phyloP scores from a whole-genome alignment of 1,140 invertebrate genomes.

The Campoletis sonorensis region DNA sequence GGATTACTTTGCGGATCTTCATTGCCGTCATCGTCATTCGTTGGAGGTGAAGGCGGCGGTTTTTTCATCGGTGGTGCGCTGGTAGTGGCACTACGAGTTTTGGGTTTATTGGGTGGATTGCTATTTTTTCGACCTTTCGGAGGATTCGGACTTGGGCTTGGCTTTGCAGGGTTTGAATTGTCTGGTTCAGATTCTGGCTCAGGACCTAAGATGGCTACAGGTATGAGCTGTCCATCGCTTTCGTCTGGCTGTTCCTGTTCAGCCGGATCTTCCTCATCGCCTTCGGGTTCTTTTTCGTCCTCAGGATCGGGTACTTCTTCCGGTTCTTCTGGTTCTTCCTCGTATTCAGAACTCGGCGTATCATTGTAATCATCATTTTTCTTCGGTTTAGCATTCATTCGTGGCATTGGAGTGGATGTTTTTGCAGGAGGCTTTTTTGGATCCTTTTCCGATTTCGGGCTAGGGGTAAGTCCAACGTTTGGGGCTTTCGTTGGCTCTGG shows the following conservation, averaged over 20 bases:
- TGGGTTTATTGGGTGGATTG: neutral
- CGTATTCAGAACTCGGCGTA: slow-evolving; percentile 32
- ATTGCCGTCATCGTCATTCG: slow-evolving; percentile 4
- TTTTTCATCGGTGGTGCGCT: slow-evolving; percentile 35
- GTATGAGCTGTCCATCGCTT: slow-evolving; percentile 33
- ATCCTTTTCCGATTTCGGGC: slow-evolving; percentile 38
- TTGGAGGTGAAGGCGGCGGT: neutral
- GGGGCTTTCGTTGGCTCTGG: slow-evolving; percentile 7
- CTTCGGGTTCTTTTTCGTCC: slow-evolving; percentile 36
- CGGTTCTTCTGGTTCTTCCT: slow-evolving; percentile 41
- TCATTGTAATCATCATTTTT: slow-evolving; percentile 23
- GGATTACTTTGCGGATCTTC: slow-evolving; percentile 10
- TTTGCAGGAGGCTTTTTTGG: neutral
- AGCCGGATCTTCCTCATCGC: slow-evolving; percentile 21
- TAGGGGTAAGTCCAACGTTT: slow-evolving; percentile 3
- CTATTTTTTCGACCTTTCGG: slow-evolving; percentile 6
- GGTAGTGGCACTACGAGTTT: neutral
- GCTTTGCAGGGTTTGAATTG: slow-evolving; percentile 5
- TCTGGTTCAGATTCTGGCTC: slow-evolving; percentile 12
- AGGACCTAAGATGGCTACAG: neutral
- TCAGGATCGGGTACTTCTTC: slow-evolving; percentile 42
- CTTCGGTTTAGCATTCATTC: slow-evolving; percentile 14
- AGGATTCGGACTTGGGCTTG: neutral
- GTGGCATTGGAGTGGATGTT: neutral
- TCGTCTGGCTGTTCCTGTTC: slow-evolving; percentile 44